Conservation (phyloP, 1,140 invertebrate genomes). For the Diachasma alloeum region DNA sequence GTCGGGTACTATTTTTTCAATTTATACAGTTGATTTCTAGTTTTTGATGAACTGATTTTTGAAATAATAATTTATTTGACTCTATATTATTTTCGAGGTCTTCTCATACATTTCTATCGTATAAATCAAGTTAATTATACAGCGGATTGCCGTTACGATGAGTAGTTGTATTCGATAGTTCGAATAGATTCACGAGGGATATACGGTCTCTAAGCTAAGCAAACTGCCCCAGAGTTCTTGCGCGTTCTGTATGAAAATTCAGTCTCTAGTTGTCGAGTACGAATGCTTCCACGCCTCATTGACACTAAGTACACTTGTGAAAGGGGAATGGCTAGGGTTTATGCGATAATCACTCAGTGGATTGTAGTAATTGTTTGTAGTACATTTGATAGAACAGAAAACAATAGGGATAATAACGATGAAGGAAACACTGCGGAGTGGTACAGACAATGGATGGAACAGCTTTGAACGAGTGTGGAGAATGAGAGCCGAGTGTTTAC, state of each 20-base stretch:
- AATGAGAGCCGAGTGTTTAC: too few relatives aligned
- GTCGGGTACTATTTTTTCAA: too few relatives aligned
- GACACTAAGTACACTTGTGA: background rate
- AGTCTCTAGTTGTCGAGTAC: background rate
- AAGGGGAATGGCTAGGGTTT: background rate
- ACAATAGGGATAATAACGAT: background rate
- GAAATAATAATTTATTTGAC: too few relatives aligned
- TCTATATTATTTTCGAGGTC: too few relatives aligned
- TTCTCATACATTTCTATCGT: too few relatives aligned
- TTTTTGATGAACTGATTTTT: too few relatives aligned
- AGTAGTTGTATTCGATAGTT: background rate
- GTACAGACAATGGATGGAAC: background rate
- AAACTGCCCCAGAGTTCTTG: background rate
- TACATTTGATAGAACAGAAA: background rate
- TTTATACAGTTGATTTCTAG: too few relatives aligned
- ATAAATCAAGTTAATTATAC: too few relatives aligned
- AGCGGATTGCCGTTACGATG: background rate
- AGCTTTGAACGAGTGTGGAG: background rate
- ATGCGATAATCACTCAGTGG: background rate
- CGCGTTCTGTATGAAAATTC: background rate
- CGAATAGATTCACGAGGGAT: background rate
- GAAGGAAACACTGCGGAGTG: background rate
- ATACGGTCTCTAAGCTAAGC: background rate
- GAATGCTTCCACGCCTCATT: background rate
- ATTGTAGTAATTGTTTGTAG: background rate